Evolutionary conservation across 30 jellyfish, hydroid and myxozoan species (phyloP).

Genomic region (Aurelia sp.): DNA sequence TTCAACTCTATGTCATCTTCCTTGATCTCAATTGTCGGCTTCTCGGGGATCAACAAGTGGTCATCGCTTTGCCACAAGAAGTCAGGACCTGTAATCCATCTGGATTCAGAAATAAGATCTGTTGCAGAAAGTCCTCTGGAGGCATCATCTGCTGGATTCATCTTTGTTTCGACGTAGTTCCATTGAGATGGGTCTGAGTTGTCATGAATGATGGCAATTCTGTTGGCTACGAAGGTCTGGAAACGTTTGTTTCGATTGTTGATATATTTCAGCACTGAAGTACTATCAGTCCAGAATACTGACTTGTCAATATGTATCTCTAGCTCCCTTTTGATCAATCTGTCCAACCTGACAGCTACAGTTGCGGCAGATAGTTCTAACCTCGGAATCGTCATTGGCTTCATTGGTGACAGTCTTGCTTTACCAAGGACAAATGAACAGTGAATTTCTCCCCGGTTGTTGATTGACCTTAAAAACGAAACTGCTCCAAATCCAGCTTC

Average conservation of each 20-base stretch:
- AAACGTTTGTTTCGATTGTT: conserved; percentile 23
- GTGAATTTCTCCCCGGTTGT: conserved; percentile 13
- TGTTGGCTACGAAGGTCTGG: conserved; percentile 56
- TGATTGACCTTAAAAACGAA: conserved; percentile 18
- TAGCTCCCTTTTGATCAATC: conserved; percentile 28
- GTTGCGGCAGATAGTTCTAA: conserved; percentile 58
- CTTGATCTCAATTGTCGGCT: neutral
- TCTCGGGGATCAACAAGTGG: neutral
- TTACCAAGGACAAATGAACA: conserved; percentile 62
- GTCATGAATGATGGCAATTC: conserved; percentile 59
- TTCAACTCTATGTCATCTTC: conserved; percentile 22
- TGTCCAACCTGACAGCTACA: conserved; percentile 23
- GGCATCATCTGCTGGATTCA: conserved; percentile 69
- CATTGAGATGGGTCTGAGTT: conserved; percentile 60
- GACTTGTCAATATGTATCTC: neutral
- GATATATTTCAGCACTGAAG: conserved; percentile 49
- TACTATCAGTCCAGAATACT: conserved; percentile 77
- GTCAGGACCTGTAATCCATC: conserved; percentile 68
- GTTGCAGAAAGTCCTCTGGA: conserved; percentile 54
- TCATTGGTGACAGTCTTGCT: conserved; percentile 57
- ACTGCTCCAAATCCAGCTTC: conserved; percentile 47
- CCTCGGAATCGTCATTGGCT: conserved; percentile 52
- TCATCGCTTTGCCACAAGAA: conserved; percentile 26
- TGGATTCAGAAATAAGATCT: neutral
- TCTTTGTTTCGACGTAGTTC: conserved; percentile 31